Base-by-base conservation (phyloP, 1,140 invertebrate genomes). In the Pissodes strobi region DNA sequence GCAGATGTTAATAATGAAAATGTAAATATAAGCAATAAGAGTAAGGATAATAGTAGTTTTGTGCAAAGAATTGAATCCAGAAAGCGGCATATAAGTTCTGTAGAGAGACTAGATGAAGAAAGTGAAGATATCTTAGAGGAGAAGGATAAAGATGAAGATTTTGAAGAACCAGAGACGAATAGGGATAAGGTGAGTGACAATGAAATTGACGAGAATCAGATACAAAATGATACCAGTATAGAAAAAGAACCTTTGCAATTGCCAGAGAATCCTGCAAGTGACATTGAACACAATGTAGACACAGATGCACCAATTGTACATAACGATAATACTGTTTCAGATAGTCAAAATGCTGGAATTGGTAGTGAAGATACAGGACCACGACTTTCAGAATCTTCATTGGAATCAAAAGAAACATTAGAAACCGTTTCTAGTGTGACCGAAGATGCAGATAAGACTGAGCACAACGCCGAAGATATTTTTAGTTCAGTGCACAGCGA, bases 291-390 rank as follows among this genome's bases (percentile, higher is more conserved):
- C 13, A 17, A 46, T 23, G 3, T 18, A 23, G 18, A 21, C 21
- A 12, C 43, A 25, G 12, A 5, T 49, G 15, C 10, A 9, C 46
- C 46, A 27, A 30, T 13, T 49, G 19, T 46, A 46, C 18, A 49
- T 25, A 49, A 9, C 23, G 46, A 49, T 49, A 23, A 49, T 49
- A 49, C 17, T 49, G 21, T 49, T 25, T 49, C 13, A 49, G 46
- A 49, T 49, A 30, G 46, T 49, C 46, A 17, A 27, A 23, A 49
- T 49, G 25, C 3, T 27, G 25, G 25, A 25, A 2, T 22, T 49
- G n/a, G 25, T 27, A 27, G 22, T 49, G n/a, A 9, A 22, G 22
- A 49, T 49, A 6, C 2, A 49, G 46, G 15, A 19, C 9, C 17
- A 46, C 5, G 10, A 46, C n/a, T 12, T 21, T 2, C 13, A 1